Evolutionary conservation across 92 coral and sea anemone genomes (phyloP).

Genomic region (Phenganax marumi): DNA sequence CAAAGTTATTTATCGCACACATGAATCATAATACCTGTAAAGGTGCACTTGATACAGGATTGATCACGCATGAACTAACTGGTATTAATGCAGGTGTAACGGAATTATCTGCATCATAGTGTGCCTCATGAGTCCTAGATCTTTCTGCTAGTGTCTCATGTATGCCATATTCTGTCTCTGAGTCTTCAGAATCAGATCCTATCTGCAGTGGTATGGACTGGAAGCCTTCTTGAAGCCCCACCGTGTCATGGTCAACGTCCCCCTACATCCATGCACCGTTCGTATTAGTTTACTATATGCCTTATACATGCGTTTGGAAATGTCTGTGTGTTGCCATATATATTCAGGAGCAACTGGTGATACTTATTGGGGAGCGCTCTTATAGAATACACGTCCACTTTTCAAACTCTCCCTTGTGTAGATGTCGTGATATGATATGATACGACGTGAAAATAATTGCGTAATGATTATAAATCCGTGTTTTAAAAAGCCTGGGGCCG

Average conservation of each 20-base stretch:
- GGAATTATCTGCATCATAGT: background rate
- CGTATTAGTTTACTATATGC: background rate
- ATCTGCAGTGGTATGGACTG: background rate
- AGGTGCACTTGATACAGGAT: background rate
- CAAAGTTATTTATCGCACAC: too few relatives aligned
- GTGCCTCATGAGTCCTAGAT: background rate
- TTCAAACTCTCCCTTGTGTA: too few relatives aligned
- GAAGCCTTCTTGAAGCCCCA: slow-evolving; percentile 9
- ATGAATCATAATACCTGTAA: too few relatives aligned
- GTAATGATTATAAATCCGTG: too few relatives aligned
- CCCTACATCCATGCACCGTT: background rate
- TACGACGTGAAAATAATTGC: too few relatives aligned
- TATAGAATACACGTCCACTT: too few relatives aligned
- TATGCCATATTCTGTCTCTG: slow-evolving; percentile 14
- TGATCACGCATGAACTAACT: background rate
- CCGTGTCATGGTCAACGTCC: background rate
- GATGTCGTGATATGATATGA: too few relatives aligned
- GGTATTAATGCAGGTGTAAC: slow-evolving; percentile 9
- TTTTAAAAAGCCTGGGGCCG: too few relatives aligned
- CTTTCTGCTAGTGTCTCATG: slow-evolving; percentile 3
- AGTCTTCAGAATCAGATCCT: slow-evolving; percentile 25
- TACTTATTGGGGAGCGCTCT: too few relatives aligned
- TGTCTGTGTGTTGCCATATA: too few relatives aligned
- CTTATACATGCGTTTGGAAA: too few relatives aligned
- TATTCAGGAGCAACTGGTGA: too few relatives aligned